Conservation (phyloP, 2,888 invertebrate genomes). For the Malthinus flaveolus region DNA sequence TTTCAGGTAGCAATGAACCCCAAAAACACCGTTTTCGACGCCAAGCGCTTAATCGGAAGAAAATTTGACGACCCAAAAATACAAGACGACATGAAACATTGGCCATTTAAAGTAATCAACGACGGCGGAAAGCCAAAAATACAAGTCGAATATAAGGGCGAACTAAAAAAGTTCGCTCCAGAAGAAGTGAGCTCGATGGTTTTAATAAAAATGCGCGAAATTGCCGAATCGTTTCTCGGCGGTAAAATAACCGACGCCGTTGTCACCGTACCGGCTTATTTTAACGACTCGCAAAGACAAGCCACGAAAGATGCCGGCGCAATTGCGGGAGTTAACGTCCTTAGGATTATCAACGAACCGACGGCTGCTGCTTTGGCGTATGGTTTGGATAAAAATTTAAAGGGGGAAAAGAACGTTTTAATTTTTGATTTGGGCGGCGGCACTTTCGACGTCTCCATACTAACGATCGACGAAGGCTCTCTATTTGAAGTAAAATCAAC, state of each 20-base stretch:
- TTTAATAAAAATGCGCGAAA: constrained; percentile 81
- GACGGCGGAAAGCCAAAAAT: constrained; percentile 76
- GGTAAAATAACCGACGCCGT: constrained; percentile 74
- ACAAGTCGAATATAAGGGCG: constrained; percentile 72
- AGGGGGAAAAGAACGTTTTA: constrained; percentile 73
- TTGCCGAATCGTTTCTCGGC: constrained; percentile 77
- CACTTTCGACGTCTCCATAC: constrained; percentile 90
- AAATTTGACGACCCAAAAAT: constrained; percentile 76
- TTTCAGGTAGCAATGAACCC: constrained; percentile 77
- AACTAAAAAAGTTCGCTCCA: constrained; percentile 75
- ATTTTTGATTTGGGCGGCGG: constrained; percentile 84
- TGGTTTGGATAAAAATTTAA: constrained; percentile 75
- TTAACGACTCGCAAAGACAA: constrained; percentile 80
- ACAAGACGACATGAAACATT: constrained; percentile 81
- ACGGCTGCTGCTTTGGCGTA: constrained; percentile 88
- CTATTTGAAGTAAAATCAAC: constrained; percentile 81
- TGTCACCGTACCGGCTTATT: constrained; percentile 83
- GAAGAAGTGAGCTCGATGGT: constrained; percentile 89
- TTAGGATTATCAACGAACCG: constrained; percentile 89
- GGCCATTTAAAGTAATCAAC: constrained; percentile 76
- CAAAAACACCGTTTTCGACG: constrained; percentile 79
- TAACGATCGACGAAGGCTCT: constrained; percentile 85
- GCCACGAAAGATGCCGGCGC: constrained; percentile 89
- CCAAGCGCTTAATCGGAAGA: constrained; percentile 82
- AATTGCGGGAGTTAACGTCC: constrained; percentile 83